A percentile compares a stretch with the other conserved stretches of the same genome.
These are phyloP conservation scores for Drosophila subpulchrella DNA, from an alignment of 1,140 invertebrate genomes.

Conservation along the genomic window DNA sequence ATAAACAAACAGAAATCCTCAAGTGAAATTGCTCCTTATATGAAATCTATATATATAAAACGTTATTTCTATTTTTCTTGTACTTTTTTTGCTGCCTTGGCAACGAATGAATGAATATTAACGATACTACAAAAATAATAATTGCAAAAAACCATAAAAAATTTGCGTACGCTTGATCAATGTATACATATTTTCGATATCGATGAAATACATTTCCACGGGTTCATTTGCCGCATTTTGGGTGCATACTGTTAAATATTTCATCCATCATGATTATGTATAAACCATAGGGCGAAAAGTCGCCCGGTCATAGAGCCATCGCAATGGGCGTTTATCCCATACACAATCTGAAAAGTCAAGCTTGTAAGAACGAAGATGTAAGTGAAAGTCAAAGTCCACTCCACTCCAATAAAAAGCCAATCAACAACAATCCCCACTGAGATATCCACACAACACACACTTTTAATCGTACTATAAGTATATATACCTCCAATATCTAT, in stretches of 20 bases:
- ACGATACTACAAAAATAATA: conserved; percentile 43
- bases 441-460: conserved; percentile 18
- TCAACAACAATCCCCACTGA: conserved; percentile 13
- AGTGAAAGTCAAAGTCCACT: conserved; percentile 86
- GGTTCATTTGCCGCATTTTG: conserved; percentile 33
- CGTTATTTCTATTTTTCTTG: conserved; percentile 80
- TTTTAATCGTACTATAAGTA: conserved; percentile 17
- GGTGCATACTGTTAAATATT: conserved; percentile 49
- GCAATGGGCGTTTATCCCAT: conserved; percentile 95
- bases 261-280: conserved; percentile 36
- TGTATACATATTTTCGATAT: conserved; percentile 47
- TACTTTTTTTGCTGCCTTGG: conserved; percentile 81
- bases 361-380: conserved; percentile 94
- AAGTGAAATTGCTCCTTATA: conserved; percentile 48
- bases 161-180: conserved; percentile 78
- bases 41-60: conserved; percentile 68
- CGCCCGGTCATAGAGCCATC: conserved; percentile 93
- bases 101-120: conserved; percentile 75
- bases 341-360: conserved; percentile 93
- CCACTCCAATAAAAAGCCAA: conserved; percentile 17
- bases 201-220: conserved; percentile 40
- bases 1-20: conserved; percentile 45
- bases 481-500: conserved; percentile 20
- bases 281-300: conserved; percentile 90
- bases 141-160: conserved; percentile 36